phyloP scores from a whole-genome alignment of 2,797 vertebrate species.

The Scolopax rusticola region DNA sequence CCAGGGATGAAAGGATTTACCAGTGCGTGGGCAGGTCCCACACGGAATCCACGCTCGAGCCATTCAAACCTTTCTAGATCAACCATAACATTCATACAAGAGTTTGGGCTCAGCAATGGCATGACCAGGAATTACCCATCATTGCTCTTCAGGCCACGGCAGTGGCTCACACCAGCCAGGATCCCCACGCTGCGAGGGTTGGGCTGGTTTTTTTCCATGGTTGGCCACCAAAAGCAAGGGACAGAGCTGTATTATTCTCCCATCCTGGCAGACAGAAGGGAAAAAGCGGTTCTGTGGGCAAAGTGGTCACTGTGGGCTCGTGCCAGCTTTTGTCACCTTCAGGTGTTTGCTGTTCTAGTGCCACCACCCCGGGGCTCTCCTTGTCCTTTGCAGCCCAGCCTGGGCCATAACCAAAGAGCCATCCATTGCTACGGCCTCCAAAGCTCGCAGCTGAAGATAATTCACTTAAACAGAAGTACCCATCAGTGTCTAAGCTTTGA shows the following conservation, averaged over 20 bases:
- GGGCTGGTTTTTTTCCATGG: not conserved
- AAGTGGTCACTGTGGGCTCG: not conserved
- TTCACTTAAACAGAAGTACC: not conserved
- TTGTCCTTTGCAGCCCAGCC: not conserved
- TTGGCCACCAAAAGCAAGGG: not conserved
- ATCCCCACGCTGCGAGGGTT: accelerated
- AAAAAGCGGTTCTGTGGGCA: not conserved
- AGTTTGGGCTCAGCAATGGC: accelerated
- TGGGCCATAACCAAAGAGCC: not conserved
- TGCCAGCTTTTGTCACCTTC: not conserved
- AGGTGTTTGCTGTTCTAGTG: not conserved
- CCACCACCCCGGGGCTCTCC: not conserved
- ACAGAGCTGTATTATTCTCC: not conserved
- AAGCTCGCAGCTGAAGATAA: not conserved
- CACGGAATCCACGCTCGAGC: accelerated
- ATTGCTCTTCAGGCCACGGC: not conserved
- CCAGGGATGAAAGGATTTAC: not conserved
- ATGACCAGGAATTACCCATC: not conserved
- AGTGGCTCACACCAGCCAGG: not conserved
- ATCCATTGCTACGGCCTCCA: not conserved
- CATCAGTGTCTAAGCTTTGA: not conserved
- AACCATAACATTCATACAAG: not conserved
- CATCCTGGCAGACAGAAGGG: not conserved
- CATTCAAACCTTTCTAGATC: not conserved
- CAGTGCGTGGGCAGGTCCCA: not conserved